phyloP scores from a whole-genome alignment of 2,797 vertebrate genomes.

The Rachycentron canadum region DNA sequence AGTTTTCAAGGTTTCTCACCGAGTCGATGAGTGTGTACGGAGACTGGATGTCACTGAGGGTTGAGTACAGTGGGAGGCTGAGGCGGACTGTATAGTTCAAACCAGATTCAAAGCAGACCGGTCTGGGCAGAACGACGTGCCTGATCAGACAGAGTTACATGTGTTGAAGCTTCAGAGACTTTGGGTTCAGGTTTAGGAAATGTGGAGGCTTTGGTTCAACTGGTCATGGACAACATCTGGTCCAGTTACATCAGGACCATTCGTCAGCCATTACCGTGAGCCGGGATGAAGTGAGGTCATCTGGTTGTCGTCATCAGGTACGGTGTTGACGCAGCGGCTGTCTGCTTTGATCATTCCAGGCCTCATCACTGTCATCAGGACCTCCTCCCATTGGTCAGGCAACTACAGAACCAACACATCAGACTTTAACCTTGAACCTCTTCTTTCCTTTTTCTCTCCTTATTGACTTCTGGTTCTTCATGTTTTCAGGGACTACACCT shows the following conservation, averaged over 20 bases:
- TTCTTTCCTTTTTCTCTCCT: too few relatives aligned
- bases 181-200: too few relatives aligned
- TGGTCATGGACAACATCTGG: too few relatives aligned
- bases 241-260: too few relatives aligned
- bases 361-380: slow-evolving; percentile 90
- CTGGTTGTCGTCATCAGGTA: slow-evolving; percentile 96
- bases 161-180: background rate
- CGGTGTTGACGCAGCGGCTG: slow-evolving; percentile 94
- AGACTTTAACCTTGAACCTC: background rate
- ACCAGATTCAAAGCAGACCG: slow-evolving; percentile 94
- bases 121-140: slow-evolving; percentile 89
- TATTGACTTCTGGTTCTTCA: too few relatives aligned
- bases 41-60: slow-evolving; percentile 88
- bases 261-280: slow-evolving; percentile 85
- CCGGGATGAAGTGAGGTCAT: slow-evolving; percentile 92
- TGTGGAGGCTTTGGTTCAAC: background rate
- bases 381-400: slow-evolving; percentile 97
- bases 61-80: slow-evolving; percentile 91
- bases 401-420: slow-evolving; percentile 81
- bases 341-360: slow-evolving; percentile 90
- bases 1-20: slow-evolving; percentile 80
- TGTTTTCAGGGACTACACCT: too few relatives aligned
- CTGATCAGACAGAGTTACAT: slow-evolving; percentile 72
- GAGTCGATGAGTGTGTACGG: slow-evolving; percentile 97
- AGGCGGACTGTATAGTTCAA: slow-evolving; percentile 95